Percentiles rank a stretch among this genome's conserved stretches.
These are phyloP conservation scores for Lamproptera curius DNA, from an alignment of 2,888 invertebrate species.

Conservation along the genomic window DNA sequence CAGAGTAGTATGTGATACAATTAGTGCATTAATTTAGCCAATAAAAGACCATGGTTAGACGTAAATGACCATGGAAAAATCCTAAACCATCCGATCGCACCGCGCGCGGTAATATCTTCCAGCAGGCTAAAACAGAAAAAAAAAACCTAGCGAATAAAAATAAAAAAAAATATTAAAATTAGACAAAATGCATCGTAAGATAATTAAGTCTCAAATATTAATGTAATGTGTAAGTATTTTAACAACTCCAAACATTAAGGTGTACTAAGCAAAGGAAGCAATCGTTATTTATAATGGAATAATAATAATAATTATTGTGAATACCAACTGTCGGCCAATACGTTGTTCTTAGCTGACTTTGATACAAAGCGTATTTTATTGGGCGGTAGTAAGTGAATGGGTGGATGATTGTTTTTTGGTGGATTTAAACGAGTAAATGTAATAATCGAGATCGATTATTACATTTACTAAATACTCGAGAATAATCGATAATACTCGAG, in stretches of 20 bases:
- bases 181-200: constrained; percentile 71
- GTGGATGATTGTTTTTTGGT: constrained; percentile 32
- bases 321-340: constrained; percentile 54
- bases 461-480: too few species aligned
- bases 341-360: constrained; percentile 70
- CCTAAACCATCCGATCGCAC: constrained; percentile 5
- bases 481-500: constrained; percentile 68
- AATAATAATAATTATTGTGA: constrained; percentile 41
- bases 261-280: constrained; percentile 70
- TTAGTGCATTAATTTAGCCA: constrained; percentile 59
- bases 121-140: constrained; percentile 43
- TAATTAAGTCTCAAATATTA: constrained; percentile 59
- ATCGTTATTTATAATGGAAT: constrained; percentile 71
- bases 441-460: constrained; percentile 51
- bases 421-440: neutral
- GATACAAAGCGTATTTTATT: constrained; percentile 77
- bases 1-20: constrained; percentile 74
- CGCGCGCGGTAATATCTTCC: constrained; percentile 56
- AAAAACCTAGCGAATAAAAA: constrained; percentile 63
- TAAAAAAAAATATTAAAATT: too few species aligned
- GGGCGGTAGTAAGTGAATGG: constrained; percentile 45
- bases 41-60: constrained; percentile 45
- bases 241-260: constrained; percentile 66
- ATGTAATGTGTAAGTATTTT: constrained; percentile 77
- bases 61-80: constrained; percentile 31